A percentile compares a stretch with the other conserved stretches of the same genome.
These are phyloP conservation scores for Rallus limicola DNA, from an alignment of 2,113 vertebrate species.

Conservation along the genomic window DNA sequence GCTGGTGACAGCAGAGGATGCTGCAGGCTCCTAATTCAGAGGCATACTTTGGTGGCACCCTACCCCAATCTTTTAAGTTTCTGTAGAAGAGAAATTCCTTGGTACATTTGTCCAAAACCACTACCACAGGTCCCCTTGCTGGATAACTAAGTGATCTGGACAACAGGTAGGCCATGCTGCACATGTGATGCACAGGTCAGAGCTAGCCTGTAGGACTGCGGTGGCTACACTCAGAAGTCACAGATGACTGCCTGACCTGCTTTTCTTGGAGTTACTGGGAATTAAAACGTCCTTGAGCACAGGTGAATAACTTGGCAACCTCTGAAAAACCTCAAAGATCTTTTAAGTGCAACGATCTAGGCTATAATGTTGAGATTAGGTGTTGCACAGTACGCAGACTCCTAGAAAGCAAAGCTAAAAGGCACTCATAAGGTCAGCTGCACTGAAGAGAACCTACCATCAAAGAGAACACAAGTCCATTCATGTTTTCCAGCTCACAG, in stretches of 20 bases:
- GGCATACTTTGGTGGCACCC: neutral
- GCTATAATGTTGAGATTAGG: neutral
- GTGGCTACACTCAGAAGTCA: neutral
- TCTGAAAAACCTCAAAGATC: neutral
- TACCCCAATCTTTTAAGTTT: neutral
- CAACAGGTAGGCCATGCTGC: accelerated
- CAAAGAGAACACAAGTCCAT: neutral
- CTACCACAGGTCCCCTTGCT: neutral
- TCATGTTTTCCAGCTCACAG: neutral
- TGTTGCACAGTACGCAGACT: neutral
- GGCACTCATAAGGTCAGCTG: neutral
- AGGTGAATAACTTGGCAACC: neutral
- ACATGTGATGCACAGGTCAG: neutral
- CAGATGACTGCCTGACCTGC: neutral
- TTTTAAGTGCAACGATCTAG: neutral
- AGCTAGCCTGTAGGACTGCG: neutral
- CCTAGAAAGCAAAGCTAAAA: neutral
- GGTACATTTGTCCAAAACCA: neutral
- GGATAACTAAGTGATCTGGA: neutral
- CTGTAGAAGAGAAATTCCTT: neutral
- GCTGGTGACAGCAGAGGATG: neutral
- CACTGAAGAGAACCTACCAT: neutral
- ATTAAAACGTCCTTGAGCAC: neutral
- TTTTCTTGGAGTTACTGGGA: neutral
- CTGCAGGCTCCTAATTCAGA: neutral